Evolutionary conservation across 2,888 invertebrate genomes (phyloP), one percentile per base, ranked within the genome.

Genomic region (Drosophila diplacantha): DNA sequence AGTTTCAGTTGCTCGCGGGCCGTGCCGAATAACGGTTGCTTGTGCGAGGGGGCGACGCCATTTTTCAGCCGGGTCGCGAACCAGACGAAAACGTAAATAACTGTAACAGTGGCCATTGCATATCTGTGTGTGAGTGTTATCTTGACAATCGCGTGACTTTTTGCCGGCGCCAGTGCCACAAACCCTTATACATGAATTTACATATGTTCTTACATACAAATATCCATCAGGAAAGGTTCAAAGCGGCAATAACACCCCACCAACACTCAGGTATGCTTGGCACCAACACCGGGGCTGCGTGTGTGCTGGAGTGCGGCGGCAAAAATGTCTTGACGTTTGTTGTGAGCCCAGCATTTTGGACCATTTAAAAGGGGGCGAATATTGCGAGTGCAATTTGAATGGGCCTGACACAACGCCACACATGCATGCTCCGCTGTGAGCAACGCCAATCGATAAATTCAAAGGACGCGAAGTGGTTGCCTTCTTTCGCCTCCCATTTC

Each of bases 81-180:
- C 8, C 34, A 22, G 12, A 3, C 32, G 41, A 35, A 35, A 37
- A 57, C 64, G 64, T 49, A 32, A 52, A 46, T 58, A 46, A 37
- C n/a, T 38, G 37, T 59, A 66, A 73, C 66, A 46, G 56, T 49
- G 16, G 37, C 35, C 34, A 34, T 38, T 37, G 44, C 47, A 31
- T 32, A 41, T 58, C 43, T 39, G 51, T 18, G 51, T 46, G 35
- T 44, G 56, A 63, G 58, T 67, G 55, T 69, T 67, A 71, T 77
- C 71, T 74, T 54, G 57, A 58, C 52, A 70, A 75, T 83, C 72
- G 81, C 76, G 74, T 81, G 83, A 72, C 82, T 68, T 56, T 50
- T 72, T 53, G 68, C 59, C 61, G 50, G 49, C 58, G 44, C 55
- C 39, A 43, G 53, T 31, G 38, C 22, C 62, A 47, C 41, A 41